Conservation (phyloP, 2,888 invertebrate species). For the Lobophora halterata region DNA sequence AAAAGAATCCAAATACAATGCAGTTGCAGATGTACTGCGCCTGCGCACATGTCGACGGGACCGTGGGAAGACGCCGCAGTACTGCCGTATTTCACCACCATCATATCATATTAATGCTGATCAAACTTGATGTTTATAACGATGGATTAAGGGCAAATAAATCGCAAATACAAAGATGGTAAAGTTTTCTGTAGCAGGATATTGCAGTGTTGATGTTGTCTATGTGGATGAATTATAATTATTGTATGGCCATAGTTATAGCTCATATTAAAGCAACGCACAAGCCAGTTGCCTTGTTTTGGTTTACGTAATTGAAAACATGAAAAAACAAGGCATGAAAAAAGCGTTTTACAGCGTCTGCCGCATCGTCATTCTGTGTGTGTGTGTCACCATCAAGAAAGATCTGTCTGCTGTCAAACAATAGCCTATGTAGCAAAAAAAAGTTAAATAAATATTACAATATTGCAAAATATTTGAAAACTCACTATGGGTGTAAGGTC, state of each 20-base stretch:
- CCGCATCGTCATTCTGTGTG: too few relatives aligned
- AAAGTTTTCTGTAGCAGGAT: constrained; percentile 16
- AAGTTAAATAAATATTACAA: too few relatives aligned
- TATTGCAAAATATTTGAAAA: too few relatives aligned
- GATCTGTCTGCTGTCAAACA: too few relatives aligned
- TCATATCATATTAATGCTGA: constrained; percentile 3
- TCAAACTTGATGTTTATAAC: constrained; percentile 7
- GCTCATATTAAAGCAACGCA: too few relatives aligned
- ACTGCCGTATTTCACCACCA: constrained; percentile 13
- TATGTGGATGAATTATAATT: constrained; percentile 14
- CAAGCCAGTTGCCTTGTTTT: too few relatives aligned
- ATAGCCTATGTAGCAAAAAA: too few relatives aligned
- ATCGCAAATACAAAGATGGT: constrained; percentile 6
- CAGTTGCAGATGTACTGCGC: constrained; percentile 26
- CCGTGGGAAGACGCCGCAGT: constrained; percentile 47
- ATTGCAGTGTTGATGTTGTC: constrained; percentile 8
- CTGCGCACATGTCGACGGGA: constrained; percentile 41
- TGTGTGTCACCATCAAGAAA: too few relatives aligned
- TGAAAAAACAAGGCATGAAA: too few relatives aligned
- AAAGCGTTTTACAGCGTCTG: too few relatives aligned
- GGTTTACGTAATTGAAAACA: too few relatives aligned
- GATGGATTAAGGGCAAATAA: constrained; percentile 2
- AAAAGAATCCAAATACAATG: constrained; percentile 26
- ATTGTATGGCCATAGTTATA: constrained; percentile 9
- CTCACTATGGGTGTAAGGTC: too few relatives aligned